phyloP scores from a whole-genome alignment of 2,888 invertebrate species.

The Diachrysia chrysitis region DNA sequence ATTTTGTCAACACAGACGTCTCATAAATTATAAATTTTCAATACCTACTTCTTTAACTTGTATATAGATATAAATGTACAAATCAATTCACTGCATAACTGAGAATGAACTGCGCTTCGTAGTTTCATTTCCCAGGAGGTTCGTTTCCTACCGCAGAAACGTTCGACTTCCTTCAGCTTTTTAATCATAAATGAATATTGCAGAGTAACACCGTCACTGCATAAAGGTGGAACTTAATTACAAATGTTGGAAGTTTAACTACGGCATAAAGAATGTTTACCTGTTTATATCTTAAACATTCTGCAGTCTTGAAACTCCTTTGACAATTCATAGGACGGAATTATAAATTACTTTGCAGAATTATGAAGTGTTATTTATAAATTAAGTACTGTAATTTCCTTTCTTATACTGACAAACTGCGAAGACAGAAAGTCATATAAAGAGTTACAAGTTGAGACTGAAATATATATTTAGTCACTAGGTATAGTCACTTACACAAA shows the following conservation, averaged over 20 bases:
- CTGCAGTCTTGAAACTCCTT: not conserved
- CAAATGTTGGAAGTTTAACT: not conserved
- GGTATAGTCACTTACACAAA: not conserved
- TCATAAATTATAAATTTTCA: not conserved
- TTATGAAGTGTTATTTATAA: too few species aligned
- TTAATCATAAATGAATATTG: conserved; percentile 80
- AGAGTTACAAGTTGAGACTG: too few species aligned
- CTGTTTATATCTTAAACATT: not conserved
- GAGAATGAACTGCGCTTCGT: conserved; percentile 60
- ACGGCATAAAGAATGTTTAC: not conserved
- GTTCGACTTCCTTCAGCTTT: conserved; percentile 71
- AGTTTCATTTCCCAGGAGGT: conserved; percentile 75
- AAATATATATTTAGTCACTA: not conserved
- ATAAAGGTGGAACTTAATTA: conserved; percentile 26
- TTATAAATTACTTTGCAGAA: too few species aligned
- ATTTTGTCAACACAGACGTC: too few species aligned
- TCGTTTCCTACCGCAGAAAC: conserved; percentile 78
- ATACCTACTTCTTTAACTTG: not conserved
- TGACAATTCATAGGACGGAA: not conserved
- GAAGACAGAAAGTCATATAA: too few species aligned
- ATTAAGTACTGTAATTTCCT: too few species aligned
- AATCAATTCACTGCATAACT: conserved; percentile 68
- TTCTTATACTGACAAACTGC: too few species aligned
- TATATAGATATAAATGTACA: conserved; percentile 35
- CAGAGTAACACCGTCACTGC: conserved; percentile 53